A percentile compares a stretch with the other conserved stretches of the same genome.
These are phyloP conservation scores for Sebastes trivittatus DNA, from an alignment of 2,797 vertebrate species.

Conservation along the genomic window DNA sequence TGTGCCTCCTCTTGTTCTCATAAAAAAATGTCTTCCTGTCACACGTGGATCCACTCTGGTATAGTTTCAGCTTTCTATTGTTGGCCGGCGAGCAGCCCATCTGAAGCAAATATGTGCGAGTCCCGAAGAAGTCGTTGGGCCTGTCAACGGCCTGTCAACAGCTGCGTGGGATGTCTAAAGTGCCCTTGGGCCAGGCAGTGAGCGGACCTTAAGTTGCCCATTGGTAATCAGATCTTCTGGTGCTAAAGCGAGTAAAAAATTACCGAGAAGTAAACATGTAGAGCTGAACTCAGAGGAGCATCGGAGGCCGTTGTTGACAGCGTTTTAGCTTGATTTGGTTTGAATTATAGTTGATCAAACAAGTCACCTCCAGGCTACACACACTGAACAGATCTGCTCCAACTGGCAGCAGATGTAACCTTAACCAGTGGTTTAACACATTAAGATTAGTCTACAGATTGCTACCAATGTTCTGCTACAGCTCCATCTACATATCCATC, in stretches of 20 bases:
- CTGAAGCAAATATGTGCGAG: conserved; percentile 15
- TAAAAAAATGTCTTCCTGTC: not conserved
- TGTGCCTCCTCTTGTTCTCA: not conserved
- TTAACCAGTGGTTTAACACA: not conserved
- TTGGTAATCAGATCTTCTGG: not conserved
- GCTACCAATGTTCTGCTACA: not conserved
- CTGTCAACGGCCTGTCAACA: not conserved
- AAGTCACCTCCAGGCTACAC: not conserved
- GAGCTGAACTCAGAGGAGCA: no score
- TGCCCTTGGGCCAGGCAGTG: not conserved
- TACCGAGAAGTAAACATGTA: not conserved
- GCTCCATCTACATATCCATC: not conserved
- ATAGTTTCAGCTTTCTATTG: not conserved
- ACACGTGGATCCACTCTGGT: conserved; percentile 28
- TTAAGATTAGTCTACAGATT: not conserved
- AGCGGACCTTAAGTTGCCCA: not conserved
- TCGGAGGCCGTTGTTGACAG: not conserved
- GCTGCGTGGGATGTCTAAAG: not conserved
- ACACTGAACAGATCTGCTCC: no score
- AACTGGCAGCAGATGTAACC: not conserved
- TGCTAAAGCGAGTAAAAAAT: no score
- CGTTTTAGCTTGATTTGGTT: not conserved
- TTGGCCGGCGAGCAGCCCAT: not conserved
- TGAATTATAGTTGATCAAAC: not conserved
- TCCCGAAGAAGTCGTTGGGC: not conserved